Percentiles rank a stretch among this genome's conserved stretches.
These are phyloP conservation scores for Artemisiospiza belli DNA, from an alignment of 2,113 vertebrate species.

Conservation along the genomic window DNA sequence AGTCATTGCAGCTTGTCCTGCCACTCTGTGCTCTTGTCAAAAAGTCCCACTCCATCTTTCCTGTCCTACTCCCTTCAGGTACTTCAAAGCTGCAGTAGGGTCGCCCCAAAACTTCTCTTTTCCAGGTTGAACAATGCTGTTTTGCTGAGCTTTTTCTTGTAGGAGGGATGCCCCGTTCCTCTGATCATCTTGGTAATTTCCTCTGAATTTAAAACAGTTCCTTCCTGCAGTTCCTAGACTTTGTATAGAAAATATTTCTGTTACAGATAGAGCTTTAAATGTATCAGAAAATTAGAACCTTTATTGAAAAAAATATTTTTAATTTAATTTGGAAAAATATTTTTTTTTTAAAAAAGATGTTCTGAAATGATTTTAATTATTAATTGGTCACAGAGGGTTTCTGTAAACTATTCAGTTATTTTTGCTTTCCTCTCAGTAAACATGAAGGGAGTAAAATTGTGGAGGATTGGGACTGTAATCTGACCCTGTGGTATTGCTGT, in stretches of 20 bases:
- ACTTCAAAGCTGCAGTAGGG: neutral
- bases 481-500: slow-evolving; percentile 11
- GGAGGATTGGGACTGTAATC: neutral
- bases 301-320: neutral
- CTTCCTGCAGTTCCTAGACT: neutral
- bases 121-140: neutral
- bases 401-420: neutral
- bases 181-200: neutral
- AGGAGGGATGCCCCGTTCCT: neutral
- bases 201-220: neutral
- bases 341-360: neutral
- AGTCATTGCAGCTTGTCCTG: neutral
- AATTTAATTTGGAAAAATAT: neutral
- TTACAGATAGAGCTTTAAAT: neutral
- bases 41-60: neutral
- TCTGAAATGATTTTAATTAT: neutral
- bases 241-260: neutral
- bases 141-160: neutral
- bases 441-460: neutral
- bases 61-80: neutral
- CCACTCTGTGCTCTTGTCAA: neutral
- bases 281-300: neutral
- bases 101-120: neutral
- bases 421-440: neutral
- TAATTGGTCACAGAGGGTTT: neutral